Evolutionary conservation across 1,140 invertebrate genomes (phyloP), one percentile per base, ranked within the genome.

Genomic region (Coelopa frigida): DNA sequence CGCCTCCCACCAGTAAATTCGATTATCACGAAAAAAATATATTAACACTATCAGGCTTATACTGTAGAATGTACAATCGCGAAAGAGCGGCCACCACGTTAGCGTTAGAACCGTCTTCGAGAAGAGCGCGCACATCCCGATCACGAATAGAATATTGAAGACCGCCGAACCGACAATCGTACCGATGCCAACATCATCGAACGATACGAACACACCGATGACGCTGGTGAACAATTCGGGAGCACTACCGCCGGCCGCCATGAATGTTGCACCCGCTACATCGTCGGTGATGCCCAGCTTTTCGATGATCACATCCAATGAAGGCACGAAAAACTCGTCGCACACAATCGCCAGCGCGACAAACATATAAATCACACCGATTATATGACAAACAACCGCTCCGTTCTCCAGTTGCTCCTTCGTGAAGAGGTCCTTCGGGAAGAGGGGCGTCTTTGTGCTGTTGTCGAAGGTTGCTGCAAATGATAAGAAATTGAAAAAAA

Each of bases 61-160:
- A 69, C 89, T 94, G 74, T 98, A 98, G 77, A 97, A 97, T 54
- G 85, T 83, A 68, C 92, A 94, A 75, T 96, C 92, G 59, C 92
- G 84, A 73, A 96, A 94, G 41, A 97, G 75, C 46, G 92, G 92
- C 92, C 89, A 94, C 89, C 89, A 93, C 48, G 89, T 93, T 44
- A 93, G 76, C 43, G 84, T 79, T 17, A 91, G 77, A 46, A 91
- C 84, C 36, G 86, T 89, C 60, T 84, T 84, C 54, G 87, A 90
- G 74, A 93, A 93, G 50, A 94, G 77, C 55, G 89, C 90, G 76
- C 90, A 94, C 81, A 92, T 89, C 57, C 89, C 89, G 72, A 94
- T 93, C 59, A 94, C 90, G 75, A 94, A 94, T 32, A 94, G 77
- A 58, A 94, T 93, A 73, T 95, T 95, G 73, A 94, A 94, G 15